Conservation (phyloP, 2,888 invertebrate species). For the Amphiduros pacificus region DNA sequence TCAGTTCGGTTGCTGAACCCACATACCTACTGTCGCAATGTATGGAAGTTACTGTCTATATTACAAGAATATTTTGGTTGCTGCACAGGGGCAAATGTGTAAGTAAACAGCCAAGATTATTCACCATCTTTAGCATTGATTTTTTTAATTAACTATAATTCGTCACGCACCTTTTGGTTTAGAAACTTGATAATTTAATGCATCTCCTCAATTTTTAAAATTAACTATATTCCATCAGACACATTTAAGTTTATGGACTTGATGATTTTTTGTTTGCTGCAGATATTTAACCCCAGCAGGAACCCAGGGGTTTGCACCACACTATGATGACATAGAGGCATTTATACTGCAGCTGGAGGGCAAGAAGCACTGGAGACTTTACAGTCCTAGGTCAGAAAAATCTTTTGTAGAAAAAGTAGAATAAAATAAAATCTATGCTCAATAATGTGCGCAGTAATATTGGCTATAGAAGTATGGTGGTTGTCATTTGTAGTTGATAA, state of each 20-base stretch:
- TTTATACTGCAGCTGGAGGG: conserved; percentile 96
- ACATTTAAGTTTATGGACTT: too few species aligned
- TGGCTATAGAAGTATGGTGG: too few species aligned
- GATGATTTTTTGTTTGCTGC: conserved; percentile 2
- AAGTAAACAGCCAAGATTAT: conserved; percentile 34
- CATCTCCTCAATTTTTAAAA: too few species aligned
- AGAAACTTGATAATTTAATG: too few species aligned
- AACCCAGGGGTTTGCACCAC: conserved; percentile 97
- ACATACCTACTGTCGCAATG: conserved; percentile 73
- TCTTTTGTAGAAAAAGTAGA: too few species aligned
- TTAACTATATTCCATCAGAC: too few species aligned
- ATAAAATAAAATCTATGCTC: too few species aligned
- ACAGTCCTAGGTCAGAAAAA: conserved; percentile 69
- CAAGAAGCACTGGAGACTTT: conserved; percentile 89
- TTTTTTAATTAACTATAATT: too few species aligned
- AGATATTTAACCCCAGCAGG: conserved; percentile 90
- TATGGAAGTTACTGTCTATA: conserved; percentile 68
- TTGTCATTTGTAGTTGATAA: too few species aligned
- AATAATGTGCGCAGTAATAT: too few species aligned
- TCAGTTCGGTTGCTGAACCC: conserved; percentile 89
- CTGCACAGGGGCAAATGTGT: conserved; percentile 91
- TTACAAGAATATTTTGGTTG: conserved; percentile 92
- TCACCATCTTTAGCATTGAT: too few species aligned
- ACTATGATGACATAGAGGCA: conserved; percentile 98
- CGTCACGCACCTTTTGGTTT: too few species aligned